Evolutionary conservation across 1,140 invertebrate genomes (phyloP).

Genomic region (Drosophila chauvacae): DNA sequence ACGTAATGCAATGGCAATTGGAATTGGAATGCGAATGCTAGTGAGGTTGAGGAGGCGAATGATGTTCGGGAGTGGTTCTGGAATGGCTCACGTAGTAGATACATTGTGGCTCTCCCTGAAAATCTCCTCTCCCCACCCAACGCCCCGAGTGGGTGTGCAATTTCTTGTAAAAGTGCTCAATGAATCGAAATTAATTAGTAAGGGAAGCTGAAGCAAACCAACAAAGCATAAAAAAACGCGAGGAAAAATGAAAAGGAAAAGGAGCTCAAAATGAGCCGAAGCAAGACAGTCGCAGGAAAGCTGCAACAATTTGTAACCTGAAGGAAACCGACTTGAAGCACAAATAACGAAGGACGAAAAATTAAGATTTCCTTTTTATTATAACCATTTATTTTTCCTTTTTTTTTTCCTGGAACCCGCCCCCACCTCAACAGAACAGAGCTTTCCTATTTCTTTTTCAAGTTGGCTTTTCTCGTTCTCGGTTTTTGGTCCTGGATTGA

Average conservation of each 20-base stretch:
- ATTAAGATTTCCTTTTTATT: conserved; percentile 78
- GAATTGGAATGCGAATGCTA: conserved; percentile 44
- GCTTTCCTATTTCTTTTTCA: conserved; percentile 46
- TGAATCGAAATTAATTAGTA: conserved; percentile 84
- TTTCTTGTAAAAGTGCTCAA: conserved; percentile 82
- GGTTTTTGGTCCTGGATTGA: conserved; percentile 40
- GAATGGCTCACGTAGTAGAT: conserved; percentile 42
- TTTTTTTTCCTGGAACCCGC: neutral
- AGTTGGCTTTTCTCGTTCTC: conserved; percentile 60
- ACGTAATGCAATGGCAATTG: conserved; percentile 71
- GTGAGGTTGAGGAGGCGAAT: conserved; percentile 8
- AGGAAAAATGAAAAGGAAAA: conserved; percentile 36
- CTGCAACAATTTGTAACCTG: conserved; percentile 74
- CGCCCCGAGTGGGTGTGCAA: conserved; percentile 70
- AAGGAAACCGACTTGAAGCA: conserved; percentile 71
- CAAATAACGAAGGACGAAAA: conserved; percentile 72
- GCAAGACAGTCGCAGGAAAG: conserved; percentile 35
- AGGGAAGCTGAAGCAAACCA: conserved; percentile 63
- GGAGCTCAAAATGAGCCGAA: conserved; percentile 15
- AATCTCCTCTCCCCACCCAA: neutral
- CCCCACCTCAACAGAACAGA: neutral
- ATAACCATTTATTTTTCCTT: conserved; percentile 50
- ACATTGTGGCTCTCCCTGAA: conserved; percentile 32
- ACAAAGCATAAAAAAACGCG: conserved; percentile 40
- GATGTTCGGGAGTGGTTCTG: conserved; percentile 1